Conservation (phyloP, 2,113 vertebrate species). For the Equus quagga region DNA sequence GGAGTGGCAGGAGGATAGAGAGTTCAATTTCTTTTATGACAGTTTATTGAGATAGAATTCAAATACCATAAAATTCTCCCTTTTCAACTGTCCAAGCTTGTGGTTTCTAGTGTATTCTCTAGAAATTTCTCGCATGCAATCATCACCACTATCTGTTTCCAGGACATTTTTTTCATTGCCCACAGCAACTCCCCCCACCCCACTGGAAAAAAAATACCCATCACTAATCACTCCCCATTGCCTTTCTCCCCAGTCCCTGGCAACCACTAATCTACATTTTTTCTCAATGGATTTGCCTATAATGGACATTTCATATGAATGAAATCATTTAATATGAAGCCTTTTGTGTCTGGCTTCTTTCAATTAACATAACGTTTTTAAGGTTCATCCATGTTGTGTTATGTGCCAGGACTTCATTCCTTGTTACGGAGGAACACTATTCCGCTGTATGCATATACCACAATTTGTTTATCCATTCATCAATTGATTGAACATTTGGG, state of each 20-base stretch:
- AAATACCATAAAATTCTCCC: neutral
- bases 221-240: neutral
- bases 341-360: neutral
- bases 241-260: neutral
- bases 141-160: neutral
- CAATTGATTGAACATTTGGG: neutral
- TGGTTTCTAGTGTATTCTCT: neutral
- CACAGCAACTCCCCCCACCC: neutral
- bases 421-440: neutral
- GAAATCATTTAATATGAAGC: neutral
- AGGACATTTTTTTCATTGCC: neutral
- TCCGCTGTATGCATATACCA: too few species aligned
- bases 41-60: neutral
- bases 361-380: neutral
- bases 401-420: too few species aligned
- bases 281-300: neutral
- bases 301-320: neutral
- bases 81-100: neutral
- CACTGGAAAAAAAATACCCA: neutral
- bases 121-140: neutral
- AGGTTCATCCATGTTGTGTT: neutral
- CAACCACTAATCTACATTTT: neutral
- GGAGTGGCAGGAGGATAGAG: neutral
- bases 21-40: neutral
- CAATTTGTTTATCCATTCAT: neutral